phyloP scores from a whole-genome alignment of 2,113 vertebrate species.

The Cyanoramphus novaezelandiae region DNA sequence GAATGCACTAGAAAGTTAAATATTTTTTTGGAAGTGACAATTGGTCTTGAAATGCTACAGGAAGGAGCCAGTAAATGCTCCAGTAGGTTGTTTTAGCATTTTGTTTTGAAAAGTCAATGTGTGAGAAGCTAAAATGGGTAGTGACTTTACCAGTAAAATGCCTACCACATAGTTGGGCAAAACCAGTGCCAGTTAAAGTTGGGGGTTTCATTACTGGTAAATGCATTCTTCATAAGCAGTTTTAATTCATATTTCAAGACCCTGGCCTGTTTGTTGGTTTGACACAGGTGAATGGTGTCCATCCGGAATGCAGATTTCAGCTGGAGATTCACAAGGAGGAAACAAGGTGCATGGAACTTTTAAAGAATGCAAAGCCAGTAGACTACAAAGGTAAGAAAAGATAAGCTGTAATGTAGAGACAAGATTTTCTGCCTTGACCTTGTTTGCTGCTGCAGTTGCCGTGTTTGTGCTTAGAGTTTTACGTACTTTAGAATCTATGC shows the following conservation, averaged over 20 bases:
- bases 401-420: background rate
- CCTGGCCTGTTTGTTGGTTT: background rate
- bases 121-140: background rate
- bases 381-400: slow-evolving; percentile 65
- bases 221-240: background rate
- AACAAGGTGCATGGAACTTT: slow-evolving; percentile 67
- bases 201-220: background rate
- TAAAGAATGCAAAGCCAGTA: slow-evolving; percentile 52
- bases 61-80: background rate
- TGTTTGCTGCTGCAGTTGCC: background rate
- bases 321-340: slow-evolving; percentile 80
- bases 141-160: background rate
- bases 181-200: background rate
- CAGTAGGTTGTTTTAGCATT: background rate
- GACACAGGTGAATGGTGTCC: slow-evolving; percentile 74
- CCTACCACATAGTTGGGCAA: background rate
- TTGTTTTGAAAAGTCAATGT: background rate
- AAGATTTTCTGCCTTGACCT: background rate
- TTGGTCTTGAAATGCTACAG: background rate
- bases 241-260: background rate
- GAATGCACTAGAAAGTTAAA: background rate
- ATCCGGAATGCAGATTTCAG: slow-evolving; percentile 77
- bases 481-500: background rate
- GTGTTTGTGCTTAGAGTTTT: background rate
- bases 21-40: background rate